phyloP scores from a whole-genome alignment of 2,888 invertebrate species.

The Synanthedon formicaeformis region DNA sequence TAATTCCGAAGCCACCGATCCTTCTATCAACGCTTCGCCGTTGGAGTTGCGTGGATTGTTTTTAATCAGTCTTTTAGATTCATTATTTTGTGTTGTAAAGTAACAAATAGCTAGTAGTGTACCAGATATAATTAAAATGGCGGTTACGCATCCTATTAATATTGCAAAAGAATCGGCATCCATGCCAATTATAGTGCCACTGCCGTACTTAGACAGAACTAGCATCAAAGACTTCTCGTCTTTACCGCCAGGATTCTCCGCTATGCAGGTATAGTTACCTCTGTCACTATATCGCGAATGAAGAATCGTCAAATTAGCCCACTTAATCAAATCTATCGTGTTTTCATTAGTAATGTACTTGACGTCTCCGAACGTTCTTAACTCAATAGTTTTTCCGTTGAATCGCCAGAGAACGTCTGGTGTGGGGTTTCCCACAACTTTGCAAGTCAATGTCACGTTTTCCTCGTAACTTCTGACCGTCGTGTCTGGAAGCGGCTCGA shows the following conservation, averaged over 20 bases:
- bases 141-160: constrained; percentile 56
- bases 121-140: constrained; percentile 61
- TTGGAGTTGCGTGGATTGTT: constrained; percentile 72
- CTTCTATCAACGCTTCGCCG: constrained; percentile 77
- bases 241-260: constrained; percentile 84
- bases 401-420: constrained; percentile 82
- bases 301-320: constrained; percentile 78
- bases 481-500: constrained; percentile 72
- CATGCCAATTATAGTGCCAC: constrained; percentile 52
- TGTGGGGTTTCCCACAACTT: constrained; percentile 80
- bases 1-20: constrained; percentile 79
- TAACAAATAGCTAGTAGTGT: constrained; percentile 63
- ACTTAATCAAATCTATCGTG: constrained; percentile 60
- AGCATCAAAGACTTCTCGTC: constrained; percentile 81
- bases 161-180: constrained; percentile 66
- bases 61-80: constrained; percentile 72
- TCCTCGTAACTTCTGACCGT: constrained; percentile 75
- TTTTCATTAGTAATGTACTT: constrained; percentile 60
- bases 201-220: constrained; percentile 57
- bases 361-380: constrained; percentile 58
- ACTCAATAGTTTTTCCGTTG: constrained; percentile 73
- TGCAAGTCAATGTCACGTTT: constrained; percentile 81
- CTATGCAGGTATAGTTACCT: constrained; percentile 83
- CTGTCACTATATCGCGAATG: constrained; percentile 74
- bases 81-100: constrained; percentile 61